Percentiles rank a stretch among this genome's conserved stretches.
phyloP scores from a whole-genome alignment of 2,888 invertebrate genomes.

The Leucoptera coffeella region DNA sequence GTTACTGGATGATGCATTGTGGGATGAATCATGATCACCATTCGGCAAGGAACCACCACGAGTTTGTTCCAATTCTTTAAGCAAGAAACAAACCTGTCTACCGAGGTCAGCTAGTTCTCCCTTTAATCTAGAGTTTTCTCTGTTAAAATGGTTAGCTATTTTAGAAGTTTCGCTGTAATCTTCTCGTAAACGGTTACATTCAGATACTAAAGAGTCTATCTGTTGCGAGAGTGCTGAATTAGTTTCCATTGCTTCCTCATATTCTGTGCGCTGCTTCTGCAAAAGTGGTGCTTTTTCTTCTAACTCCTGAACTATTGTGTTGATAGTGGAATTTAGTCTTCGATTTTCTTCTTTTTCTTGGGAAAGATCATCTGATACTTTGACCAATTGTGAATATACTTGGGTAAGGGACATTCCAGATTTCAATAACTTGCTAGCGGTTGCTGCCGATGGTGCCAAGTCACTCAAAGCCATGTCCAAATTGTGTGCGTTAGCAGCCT shows the following conservation, averaged over 20 bases:
- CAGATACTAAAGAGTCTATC: slow-evolving; percentile 63
- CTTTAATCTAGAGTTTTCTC: slow-evolving; percentile 75
- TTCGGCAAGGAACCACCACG: slow-evolving; percentile 61
- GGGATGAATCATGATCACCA: slow-evolving; percentile 49
- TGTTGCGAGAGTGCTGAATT: slow-evolving; percentile 64
- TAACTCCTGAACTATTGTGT: slow-evolving; percentile 76
- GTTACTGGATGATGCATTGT: slow-evolving; percentile 41
- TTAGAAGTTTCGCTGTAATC: slow-evolving; percentile 66
- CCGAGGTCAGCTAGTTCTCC: slow-evolving; percentile 75
- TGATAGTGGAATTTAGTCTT: slow-evolving; percentile 72
- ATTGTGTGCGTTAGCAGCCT: slow-evolving; percentile 63
- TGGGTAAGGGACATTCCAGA: slow-evolving; percentile 88
- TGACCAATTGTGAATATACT: slow-evolving; percentile 82
- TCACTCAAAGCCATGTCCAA: slow-evolving; percentile 71
- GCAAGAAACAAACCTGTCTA: slow-evolving; percentile 73
- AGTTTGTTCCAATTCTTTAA: slow-evolving; percentile 80
- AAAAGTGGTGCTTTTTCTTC: slow-evolving; percentile 84
- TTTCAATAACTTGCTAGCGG: slow-evolving; percentile 77
- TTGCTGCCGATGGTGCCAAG: slow-evolving; percentile 83
- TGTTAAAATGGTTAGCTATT: slow-evolving; percentile 59
- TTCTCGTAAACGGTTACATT: slow-evolving; percentile 64
- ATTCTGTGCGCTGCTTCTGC: slow-evolving; percentile 76
- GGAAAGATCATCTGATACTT: slow-evolving; percentile 67
- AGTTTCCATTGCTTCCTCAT: slow-evolving; percentile 67
- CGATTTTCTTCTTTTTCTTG: slow-evolving; percentile 76